phyloP scores from a whole-genome alignment of 2,888 invertebrate species.

The Melanargia galathea region DNA sequence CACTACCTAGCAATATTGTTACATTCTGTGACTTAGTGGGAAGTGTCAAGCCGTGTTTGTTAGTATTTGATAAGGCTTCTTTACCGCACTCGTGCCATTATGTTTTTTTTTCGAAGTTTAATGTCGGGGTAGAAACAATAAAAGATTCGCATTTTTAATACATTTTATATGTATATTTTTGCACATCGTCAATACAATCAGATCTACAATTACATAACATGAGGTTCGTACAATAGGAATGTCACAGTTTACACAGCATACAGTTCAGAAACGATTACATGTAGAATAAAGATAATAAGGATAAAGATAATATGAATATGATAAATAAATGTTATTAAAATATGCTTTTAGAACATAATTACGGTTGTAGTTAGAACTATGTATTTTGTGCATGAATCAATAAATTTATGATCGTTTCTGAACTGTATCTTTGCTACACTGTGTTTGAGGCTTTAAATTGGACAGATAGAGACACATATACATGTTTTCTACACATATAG shows the following conservation, averaged over 20 bases:
- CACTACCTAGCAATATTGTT: too few relatives aligned
- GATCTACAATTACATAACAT: conserved; percentile 47
- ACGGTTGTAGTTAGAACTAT: background rate
- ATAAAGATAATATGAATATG: too few relatives aligned
- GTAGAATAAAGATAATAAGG: too few relatives aligned
- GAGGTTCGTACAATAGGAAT: conserved; percentile 58
- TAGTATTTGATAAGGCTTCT: too few relatives aligned
- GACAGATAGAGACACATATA: conserved; percentile 31
- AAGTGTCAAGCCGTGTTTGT: too few relatives aligned
- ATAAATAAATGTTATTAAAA: too few relatives aligned
- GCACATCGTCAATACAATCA: conserved; percentile 42
- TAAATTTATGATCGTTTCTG: background rate
- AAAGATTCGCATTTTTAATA: conserved; percentile 40
- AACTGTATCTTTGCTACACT: conserved; percentile 5
- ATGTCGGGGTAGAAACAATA: conserved; percentile 4
- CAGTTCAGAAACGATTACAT: background rate
- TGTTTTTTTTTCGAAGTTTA: too few relatives aligned
- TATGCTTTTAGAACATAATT: too few relatives aligned
- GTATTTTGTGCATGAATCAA: background rate
- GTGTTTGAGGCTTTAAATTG: conserved; percentile 25
- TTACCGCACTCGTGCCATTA: too few relatives aligned
- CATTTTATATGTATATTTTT: conserved; percentile 51
- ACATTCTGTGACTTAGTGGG: too few relatives aligned
- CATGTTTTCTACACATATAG: background rate
- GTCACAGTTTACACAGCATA: conserved; percentile 32